Base-by-base conservation (phyloP, 2,113 vertebrate genomes). In the Aplodontia rufa region DNA sequence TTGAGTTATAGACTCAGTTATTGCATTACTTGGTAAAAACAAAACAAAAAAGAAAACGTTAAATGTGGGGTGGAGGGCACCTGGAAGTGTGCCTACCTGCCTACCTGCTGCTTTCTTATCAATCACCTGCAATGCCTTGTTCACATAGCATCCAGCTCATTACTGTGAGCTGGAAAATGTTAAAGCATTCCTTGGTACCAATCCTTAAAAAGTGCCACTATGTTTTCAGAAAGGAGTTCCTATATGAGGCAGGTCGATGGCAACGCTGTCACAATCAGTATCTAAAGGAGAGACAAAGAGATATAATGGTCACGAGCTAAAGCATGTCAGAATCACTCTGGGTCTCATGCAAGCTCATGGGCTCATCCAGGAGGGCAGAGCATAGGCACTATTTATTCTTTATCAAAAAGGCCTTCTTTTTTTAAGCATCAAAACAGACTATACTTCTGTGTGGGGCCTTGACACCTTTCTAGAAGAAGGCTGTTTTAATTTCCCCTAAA, bases 401-500 rank as follows among this genome's bases (percentile, higher is more conserved):
- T 45, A 64, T 78, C n/a, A 24, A 80, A 64, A 87, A 66, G 40
- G 14, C 32, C 80, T 37, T 58, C 85, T 92, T 90, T 71, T 71
- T 55, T 53, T 37, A 72, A 72, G 45, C 13, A 22, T 78, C 30
- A 35, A 24, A 85, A 74, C 45, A 93, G 22, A 30, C 71, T 90
- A 40, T 28, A 35, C 75, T 75, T 47, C n/a, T 66, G 69, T 8
- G 58, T 9, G 42, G 32, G 81, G 74, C 13, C 53, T 49, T 22
- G 22, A 17, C 8, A 79, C 32, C 79, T 68, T 78, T 78, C 35
- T 42, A 53, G 55, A 91, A 53, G 42, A 91, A 76, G 35, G 62
- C 35, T 89, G 32, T 32, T 84, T 82, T 74, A 74, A 93, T 90
- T 92, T 83, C 42, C 66, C 42, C 82, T 74, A 78, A 80, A 71